Percentiles rank a stretch among this genome's conserved stretches.
These are phyloP conservation scores for Gallirallus australis DNA, from an alignment of 2,797 vertebrate species.

Conservation along the genomic window DNA sequence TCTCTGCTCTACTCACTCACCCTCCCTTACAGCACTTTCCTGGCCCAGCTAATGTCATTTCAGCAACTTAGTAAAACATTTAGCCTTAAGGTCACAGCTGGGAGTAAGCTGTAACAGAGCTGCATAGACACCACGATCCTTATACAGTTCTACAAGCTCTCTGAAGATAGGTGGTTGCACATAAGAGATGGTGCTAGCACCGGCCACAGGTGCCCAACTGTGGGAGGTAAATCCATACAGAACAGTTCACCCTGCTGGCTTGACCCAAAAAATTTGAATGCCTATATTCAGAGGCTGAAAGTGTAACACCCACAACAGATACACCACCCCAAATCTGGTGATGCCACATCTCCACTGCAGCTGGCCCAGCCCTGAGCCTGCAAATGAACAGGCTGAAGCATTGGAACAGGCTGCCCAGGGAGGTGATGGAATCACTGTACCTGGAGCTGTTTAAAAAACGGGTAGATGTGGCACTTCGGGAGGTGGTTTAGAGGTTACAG, in stretches of 20 bases:
- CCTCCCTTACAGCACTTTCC: neutral
- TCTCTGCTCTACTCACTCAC: slow-evolving; percentile 23
- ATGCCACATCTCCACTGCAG: neutral
- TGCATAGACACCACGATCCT: neutral
- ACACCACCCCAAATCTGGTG: neutral
- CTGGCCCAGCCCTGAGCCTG: neutral
- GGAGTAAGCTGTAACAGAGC: neutral
- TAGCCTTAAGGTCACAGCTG: neutral
- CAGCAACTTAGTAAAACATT: slow-evolving; percentile 8
- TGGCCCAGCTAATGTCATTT: neutral
- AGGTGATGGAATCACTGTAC: too few relatives aligned
- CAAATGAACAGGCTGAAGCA: neutral
- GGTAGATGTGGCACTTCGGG: too few relatives aligned
- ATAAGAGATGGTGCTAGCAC: neutral
- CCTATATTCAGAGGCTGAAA: neutral
- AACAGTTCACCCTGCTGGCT: neutral
- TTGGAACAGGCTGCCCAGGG: too few relatives aligned
- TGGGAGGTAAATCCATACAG: neutral
- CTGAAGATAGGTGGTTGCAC: neutral
- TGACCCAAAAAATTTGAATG: neutral
- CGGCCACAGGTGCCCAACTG: neutral
- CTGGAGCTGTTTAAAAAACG: too few relatives aligned
- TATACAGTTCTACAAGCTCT: neutral
- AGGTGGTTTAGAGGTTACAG: too few relatives aligned
- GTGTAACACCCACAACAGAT: neutral